A percentile compares a stretch with the other conserved stretches of the same genome.
Conservation (phyloP, 2,113 vertebrate genomes). For the Chionomys nivalis region DNA sequence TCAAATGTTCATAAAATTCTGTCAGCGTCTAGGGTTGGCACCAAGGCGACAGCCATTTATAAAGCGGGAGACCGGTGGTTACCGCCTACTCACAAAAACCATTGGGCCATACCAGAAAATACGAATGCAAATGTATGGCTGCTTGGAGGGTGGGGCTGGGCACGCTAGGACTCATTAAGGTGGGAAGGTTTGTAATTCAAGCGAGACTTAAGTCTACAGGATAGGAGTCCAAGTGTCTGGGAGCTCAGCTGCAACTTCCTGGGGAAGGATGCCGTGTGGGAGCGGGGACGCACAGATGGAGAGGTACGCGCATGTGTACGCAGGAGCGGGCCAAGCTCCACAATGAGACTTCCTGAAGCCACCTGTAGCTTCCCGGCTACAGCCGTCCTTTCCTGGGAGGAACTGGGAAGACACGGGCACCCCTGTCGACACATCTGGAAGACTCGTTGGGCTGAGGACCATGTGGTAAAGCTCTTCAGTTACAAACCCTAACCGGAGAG, state of each 20-base stretch:
- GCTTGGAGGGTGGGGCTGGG: neutral
- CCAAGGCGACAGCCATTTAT: neutral
- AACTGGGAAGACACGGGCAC: neutral
- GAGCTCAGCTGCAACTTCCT: neutral
- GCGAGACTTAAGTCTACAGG: neutral
- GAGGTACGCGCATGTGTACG: neutral
- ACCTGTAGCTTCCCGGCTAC: neutral
- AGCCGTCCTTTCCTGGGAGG: neutral
- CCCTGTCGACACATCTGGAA: neutral
- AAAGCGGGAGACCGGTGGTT: neutral
- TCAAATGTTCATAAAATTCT: neutral
- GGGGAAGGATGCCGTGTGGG: neutral
- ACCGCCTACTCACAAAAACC: neutral
- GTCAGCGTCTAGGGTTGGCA: neutral
- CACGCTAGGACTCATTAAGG: neutral
- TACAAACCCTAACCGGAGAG: neutral
- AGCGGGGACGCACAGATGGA: neutral
- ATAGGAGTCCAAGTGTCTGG: neutral
- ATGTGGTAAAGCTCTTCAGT: neutral
- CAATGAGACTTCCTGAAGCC: neutral
- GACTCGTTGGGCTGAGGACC: constrained; percentile 4
- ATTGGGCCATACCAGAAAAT: neutral
- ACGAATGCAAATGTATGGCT: neutral
- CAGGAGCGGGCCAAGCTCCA: neutral
- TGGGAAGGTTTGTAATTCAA: neutral